A percentile compares a stretch with the other conserved stretches of the same genome.
phyloP scores from a whole-genome alignment of 92 coral and sea anemone species.

The Siderastrea radians region DNA sequence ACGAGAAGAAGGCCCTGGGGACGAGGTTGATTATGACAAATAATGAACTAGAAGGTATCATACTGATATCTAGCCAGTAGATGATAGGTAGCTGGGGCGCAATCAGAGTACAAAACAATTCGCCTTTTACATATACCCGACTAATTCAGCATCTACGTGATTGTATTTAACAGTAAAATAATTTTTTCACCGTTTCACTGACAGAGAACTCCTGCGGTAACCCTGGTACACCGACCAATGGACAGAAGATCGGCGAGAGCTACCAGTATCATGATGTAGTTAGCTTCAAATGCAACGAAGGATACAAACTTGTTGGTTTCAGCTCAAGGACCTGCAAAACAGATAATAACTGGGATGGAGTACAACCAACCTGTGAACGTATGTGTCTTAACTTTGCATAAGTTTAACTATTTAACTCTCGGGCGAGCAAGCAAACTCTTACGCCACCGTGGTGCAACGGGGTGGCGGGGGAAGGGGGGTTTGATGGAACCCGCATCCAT shows the following conservation, averaged over 20 bases:
- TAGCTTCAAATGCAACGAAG: conserved; percentile 74
- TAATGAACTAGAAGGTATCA: too few relatives aligned
- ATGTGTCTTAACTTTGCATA: background rate
- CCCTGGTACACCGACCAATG: conserved; percentile 90
- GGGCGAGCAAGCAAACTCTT: too few relatives aligned
- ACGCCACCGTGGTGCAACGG: too few relatives aligned
- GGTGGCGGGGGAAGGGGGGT: too few relatives aligned
- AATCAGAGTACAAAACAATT: too few relatives aligned
- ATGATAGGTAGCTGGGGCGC: too few relatives aligned
- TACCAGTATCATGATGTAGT: conserved; percentile 83
- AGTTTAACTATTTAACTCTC: background rate
- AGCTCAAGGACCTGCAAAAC: conserved; percentile 75
- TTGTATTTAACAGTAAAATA: background rate
- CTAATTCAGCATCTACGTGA: too few relatives aligned
- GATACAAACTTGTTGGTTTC: conserved; percentile 84
- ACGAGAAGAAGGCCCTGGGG: too few relatives aligned
- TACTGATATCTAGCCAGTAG: too few relatives aligned
- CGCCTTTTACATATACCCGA: too few relatives aligned
- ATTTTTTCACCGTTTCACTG: background rate
- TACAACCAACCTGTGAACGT: conserved; percentile 85
- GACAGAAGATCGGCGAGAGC: conserved; percentile 72
- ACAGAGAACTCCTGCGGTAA: conserved; percentile 85
- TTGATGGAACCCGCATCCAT: too few relatives aligned
- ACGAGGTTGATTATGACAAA: too few relatives aligned
- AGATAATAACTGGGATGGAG: conserved; percentile 84